Evolutionary conservation across 2,797 vertebrate genomes (phyloP).

Genomic region (Sebastes trivittatus): DNA sequence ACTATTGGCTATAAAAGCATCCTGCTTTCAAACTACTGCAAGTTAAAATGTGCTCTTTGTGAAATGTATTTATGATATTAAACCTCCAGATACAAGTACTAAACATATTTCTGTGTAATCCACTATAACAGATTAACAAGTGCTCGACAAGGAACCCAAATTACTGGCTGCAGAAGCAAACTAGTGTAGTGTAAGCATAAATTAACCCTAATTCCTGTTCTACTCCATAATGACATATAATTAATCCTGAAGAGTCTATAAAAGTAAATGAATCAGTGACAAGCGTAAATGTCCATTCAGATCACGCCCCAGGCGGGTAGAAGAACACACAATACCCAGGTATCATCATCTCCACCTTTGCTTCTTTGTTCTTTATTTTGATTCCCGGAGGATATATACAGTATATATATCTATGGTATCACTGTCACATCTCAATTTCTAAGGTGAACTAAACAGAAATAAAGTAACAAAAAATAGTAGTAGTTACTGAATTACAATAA

Average conservation of each 20-base stretch:
- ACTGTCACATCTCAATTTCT: neutral
- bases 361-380: neutral
- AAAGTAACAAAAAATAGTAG: neutral
- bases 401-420: neutral
- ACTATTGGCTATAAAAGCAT: neutral
- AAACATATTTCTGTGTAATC: neutral
- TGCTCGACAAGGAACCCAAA: neutral
- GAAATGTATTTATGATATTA: neutral
- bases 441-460: neutral
- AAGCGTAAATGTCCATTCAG: neutral
- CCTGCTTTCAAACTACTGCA: neutral
- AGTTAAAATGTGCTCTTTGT: neutral
- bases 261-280: neutral
- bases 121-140: neutral
- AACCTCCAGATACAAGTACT: neutral
- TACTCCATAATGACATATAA: neutral
- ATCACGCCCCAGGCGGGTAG: neutral
- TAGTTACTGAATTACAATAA: neutral
- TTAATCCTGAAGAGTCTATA: neutral
- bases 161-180: neutral
- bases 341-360: neutral
- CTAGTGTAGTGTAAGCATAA: neutral
- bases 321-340: neutral
- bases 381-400: neutral
- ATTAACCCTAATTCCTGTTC: neutral